Evolutionary conservation across 2,113 vertebrate genomes (phyloP).

Genomic region (Ptilonorhynchus violaceus): DNA sequence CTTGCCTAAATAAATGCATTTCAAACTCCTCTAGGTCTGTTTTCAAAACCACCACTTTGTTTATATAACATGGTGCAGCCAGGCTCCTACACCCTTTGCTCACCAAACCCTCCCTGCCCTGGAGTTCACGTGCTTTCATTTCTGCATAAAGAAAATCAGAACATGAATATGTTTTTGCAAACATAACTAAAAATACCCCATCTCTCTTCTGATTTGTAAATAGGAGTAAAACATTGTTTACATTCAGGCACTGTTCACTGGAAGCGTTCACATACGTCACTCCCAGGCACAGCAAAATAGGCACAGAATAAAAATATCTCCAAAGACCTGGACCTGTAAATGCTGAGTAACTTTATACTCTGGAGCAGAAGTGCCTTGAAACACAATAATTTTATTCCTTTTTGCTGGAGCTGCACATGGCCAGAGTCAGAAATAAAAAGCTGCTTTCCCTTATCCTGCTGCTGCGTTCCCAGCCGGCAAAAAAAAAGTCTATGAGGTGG

Average conservation of each 20-base stretch:
- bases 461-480: not conserved
- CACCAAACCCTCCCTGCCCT: not conserved
- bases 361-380: not conserved
- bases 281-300: not conserved
- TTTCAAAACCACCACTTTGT: not conserved
- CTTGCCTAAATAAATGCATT: slow-evolving; percentile 22
- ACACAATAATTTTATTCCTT: not conserved
- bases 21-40: slow-evolving; percentile 20
- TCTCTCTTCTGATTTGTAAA: not conserved
- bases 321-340: not conserved
- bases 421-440: not conserved
- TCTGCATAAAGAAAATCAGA: not conserved
- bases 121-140: not conserved
- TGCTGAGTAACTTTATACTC: not conserved
- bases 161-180: not conserved
- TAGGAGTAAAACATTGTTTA: not conserved
- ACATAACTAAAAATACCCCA: not conserved
- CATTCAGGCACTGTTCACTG: not conserved
- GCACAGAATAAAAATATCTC: slow-evolving; percentile 6
- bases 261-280: not conserved
- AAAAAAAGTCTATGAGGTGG: not conserved
- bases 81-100: not conserved
- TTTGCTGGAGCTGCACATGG: not conserved
- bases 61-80: not conserved
- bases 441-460: not conserved